Percentiles rank a stretch among this genome's conserved stretches.
These are phyloP conservation scores for Pristis pectinata DNA, from an alignment of 2,797 vertebrate species.

Conservation along the genomic window DNA sequence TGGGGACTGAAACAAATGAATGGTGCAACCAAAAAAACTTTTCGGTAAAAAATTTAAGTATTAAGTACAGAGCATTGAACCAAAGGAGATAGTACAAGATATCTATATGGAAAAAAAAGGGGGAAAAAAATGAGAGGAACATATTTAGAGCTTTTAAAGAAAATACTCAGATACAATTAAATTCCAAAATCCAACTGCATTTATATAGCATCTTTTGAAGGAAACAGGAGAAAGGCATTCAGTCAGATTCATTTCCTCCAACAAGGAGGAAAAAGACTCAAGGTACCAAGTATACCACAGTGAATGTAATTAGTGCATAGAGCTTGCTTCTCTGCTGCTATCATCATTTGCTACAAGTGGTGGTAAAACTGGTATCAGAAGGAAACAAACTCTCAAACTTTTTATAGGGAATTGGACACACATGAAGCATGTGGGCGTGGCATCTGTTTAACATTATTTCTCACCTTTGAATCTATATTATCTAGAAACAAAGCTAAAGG, in stretches of 20 bases:
- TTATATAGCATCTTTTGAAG: neutral
- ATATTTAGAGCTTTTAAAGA: neutral
- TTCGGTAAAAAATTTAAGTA: no score
- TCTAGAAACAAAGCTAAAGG: neutral
- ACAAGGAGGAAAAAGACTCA: neutral
- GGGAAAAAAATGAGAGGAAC: neutral
- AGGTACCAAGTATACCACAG: neutral
- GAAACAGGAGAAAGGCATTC: neutral
- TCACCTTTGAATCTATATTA: neutral
- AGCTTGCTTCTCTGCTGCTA: neutral
- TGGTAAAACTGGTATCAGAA: neutral
- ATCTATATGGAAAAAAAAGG: neutral
- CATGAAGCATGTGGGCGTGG: neutral
- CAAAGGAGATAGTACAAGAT: neutral
- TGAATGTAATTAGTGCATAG: neutral
- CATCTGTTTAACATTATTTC: neutral
- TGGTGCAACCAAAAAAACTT: neutral
- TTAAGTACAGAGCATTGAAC: neutral
- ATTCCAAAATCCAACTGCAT: neutral
- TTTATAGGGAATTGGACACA: neutral
- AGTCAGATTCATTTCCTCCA: neutral
- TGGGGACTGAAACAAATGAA: neutral
- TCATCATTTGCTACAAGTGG: neutral
- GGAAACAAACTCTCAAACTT: neutral
- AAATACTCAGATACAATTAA: neutral